phyloP scores from a whole-genome alignment of 2,113 vertebrate genomes.

The Strix aluco region DNA sequence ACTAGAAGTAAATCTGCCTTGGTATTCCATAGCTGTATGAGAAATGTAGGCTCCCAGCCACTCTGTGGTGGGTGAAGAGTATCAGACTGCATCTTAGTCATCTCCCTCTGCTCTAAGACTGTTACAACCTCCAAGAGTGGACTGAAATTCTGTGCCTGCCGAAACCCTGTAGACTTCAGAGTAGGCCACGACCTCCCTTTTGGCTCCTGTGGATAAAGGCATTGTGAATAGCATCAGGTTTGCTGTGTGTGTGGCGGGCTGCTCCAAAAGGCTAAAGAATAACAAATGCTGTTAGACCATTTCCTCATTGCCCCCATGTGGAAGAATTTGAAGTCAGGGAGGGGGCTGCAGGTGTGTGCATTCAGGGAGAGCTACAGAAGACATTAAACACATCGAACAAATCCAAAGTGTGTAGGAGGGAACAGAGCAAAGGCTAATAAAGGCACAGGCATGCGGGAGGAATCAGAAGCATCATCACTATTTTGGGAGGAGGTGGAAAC shows the following conservation, averaged over 20 bases:
- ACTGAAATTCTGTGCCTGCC: not conserved
- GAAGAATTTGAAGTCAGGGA: not conserved
- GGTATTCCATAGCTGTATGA: not conserved
- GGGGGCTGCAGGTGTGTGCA: not conserved
- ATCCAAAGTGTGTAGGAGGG: not conserved
- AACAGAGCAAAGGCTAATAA: not conserved
- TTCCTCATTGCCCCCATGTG: not conserved
- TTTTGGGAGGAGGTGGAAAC: conserved; percentile 20
- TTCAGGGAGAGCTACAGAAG: not conserved
- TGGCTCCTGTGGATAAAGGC: not conserved
- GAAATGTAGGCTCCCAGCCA: not conserved
- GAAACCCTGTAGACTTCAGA: not conserved
- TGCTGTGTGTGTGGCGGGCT: not conserved
- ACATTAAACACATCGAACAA: not conserved
- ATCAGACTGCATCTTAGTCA: not conserved
- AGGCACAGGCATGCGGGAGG: not conserved
- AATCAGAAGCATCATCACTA: not conserved
- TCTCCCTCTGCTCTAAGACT: not conserved
- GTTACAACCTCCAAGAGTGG: not conserved
- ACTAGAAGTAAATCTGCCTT: not conserved
- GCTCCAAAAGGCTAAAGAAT: not conserved
- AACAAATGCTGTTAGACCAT: not conserved
- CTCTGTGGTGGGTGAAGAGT: not conserved
- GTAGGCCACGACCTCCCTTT: not conserved
- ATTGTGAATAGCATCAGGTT: not conserved